phyloP scores from a whole-genome alignment of 2,113 vertebrate genomes.

The Nothobranchius kuhntae region DNA sequence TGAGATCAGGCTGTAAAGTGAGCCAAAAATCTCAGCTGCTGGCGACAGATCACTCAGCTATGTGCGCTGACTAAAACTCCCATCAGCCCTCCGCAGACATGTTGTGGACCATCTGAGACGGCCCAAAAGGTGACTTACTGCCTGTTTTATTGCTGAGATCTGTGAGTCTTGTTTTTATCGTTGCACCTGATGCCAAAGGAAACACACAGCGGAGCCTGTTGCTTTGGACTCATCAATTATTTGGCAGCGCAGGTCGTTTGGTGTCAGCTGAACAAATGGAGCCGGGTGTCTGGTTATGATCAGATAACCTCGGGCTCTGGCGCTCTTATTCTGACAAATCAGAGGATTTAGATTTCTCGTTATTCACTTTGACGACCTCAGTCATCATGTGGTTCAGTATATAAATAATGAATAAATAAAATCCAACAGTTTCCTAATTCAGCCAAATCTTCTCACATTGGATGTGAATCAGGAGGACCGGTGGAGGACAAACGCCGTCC shows the following conservation, averaged over 20 bases:
- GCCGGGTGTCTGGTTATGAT: slow-evolving; percentile 45
- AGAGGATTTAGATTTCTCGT: not conserved
- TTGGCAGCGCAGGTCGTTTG: slow-evolving; percentile 22
- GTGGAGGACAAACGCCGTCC: not conserved
- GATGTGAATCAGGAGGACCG: not conserved
- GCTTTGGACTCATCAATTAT: slow-evolving; percentile 39
- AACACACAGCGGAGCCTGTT: slow-evolving; percentile 14
- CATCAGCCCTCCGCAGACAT: slow-evolving; percentile 22
- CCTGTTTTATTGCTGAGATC: not conserved
- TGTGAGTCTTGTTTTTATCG: not conserved
- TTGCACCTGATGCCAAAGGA: slow-evolving; percentile 17
- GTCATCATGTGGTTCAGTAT: not conserved
- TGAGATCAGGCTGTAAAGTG: not conserved
- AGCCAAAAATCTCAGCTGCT: slow-evolving; percentile 14
- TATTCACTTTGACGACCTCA: not conserved
- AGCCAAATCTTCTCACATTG: not conserved
- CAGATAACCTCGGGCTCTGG: not conserved
- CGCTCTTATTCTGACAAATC: slow-evolving; percentile 37
- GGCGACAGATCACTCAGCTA: slow-evolving; percentile 21
- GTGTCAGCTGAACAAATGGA: slow-evolving; percentile 34
- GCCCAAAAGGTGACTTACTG: not conserved
- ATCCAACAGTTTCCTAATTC: not conserved
- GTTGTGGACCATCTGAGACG: not conserved
- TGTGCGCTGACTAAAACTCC: slow-evolving; percentile 20
- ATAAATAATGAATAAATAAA: not conserved